A percentile compares a stretch with the other conserved stretches of the same genome.
Conservation (phyloP, 2,797 vertebrate genomes). For the Helostoma temminkii region DNA sequence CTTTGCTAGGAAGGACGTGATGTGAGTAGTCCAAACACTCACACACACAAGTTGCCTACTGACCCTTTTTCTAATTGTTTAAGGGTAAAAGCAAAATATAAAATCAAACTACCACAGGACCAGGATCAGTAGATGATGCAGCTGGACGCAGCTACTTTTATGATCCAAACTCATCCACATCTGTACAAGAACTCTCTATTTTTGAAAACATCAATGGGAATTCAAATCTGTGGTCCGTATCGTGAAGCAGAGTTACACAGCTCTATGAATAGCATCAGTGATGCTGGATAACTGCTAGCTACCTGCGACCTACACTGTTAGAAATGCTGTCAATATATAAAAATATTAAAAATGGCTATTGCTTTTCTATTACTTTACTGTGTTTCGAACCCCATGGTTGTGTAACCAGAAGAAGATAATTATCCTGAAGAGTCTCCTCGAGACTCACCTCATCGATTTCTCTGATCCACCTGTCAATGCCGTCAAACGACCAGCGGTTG, state of each 20-base stretch:
- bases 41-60: slow-evolving; percentile 1
- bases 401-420: too few relatives aligned
- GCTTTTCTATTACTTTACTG: too few relatives aligned
- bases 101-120: neutral
- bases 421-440: too few relatives aligned
- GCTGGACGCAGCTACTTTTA: neutral
- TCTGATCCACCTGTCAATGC: slow-evolving; percentile 98
- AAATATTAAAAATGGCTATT: too few relatives aligned
- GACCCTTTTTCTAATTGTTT: neutral
- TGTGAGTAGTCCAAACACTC: slow-evolving; percentile 8
- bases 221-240: too few relatives aligned
- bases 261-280: neutral
- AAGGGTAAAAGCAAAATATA: neutral
- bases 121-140: neutral
- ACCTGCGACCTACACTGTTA: neutral
- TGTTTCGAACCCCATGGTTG: too few relatives aligned
- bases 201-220: neutral
- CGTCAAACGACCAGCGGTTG: slow-evolving; percentile 98
- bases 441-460: slow-evolving; percentile 96
- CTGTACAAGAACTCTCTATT: neutral
- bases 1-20: slow-evolving; percentile 58
- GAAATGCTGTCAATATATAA: too few relatives aligned
- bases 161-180: neutral
- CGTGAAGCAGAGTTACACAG: too few relatives aligned
- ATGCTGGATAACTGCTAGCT: neutral